phyloP scores from a whole-genome alignment of 2,888 invertebrate genomes.

The Aspidapion aeneum region DNA sequence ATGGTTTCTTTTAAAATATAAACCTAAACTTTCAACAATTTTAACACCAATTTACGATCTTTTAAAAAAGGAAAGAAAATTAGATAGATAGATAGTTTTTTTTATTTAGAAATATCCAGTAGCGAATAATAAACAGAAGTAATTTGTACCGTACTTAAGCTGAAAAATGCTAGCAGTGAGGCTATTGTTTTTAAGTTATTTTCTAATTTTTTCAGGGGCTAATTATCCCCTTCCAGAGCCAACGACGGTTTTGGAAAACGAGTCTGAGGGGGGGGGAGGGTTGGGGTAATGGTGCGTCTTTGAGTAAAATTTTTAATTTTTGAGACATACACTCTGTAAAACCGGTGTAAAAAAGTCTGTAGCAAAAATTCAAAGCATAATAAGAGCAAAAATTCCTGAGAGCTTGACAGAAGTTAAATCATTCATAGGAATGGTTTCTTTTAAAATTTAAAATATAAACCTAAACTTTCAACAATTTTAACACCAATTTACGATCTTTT shows the following conservation, averaged over 20 bases:
- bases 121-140: too few relatives aligned
- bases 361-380: constrained; percentile 23
- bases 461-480: constrained; percentile 10
- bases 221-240: too few relatives aligned
- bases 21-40: constrained; percentile 11
- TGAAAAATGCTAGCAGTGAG: too few relatives aligned
- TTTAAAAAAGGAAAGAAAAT: constrained; percentile 19
- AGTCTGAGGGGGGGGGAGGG: too few relatives aligned
- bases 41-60: constrained; percentile 20
- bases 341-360: constrained; percentile 23
- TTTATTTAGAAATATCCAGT: too few relatives aligned
- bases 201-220: too few relatives aligned
- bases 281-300: constrained; percentile 28
- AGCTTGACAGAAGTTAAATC: constrained; percentile 16
- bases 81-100: constrained; percentile 21
- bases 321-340: constrained; percentile 30
- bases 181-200: too few relatives aligned
- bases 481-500: constrained; percentile 21
- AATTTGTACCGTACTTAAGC: too few relatives aligned
- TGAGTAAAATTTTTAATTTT: constrained; percentile 34
- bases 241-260: too few relatives aligned
- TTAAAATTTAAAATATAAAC: constrained; percentile 20
- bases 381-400: constrained; percentile 16
- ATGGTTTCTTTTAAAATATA: constrained; percentile 22
- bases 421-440: constrained; percentile 21